Evolutionary conservation across 1,140 invertebrate species (phyloP).

Genomic region (Drosophila sproati): DNA sequence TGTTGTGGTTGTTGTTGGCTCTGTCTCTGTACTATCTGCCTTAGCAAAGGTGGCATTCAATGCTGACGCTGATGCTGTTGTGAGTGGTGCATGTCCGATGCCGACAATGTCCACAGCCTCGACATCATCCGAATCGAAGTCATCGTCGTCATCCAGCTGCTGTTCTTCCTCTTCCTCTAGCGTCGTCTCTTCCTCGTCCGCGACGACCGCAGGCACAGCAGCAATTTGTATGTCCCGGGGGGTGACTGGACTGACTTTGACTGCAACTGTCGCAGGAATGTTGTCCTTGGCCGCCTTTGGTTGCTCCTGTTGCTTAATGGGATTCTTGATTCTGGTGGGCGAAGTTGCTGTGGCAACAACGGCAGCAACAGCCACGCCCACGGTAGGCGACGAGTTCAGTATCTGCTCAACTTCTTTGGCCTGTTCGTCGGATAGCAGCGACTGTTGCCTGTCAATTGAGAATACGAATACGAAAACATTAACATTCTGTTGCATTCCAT

Average conservation of each 20-base stretch:
- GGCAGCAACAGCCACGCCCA: slow-evolving; percentile 75
- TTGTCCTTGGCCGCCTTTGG: not conserved
- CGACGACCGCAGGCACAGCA: slow-evolving; percentile 49
- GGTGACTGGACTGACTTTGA: slow-evolving; percentile 36
- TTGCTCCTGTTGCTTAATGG: slow-evolving; percentile 50
- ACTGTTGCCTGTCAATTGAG: slow-evolving; percentile 87
- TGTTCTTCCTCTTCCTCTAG: slow-evolving; percentile 24
- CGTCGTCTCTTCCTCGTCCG: slow-evolving; percentile 5
- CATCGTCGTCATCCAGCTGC: slow-evolving; percentile 66
- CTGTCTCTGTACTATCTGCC: slow-evolving; percentile 70
- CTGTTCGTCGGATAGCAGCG: slow-evolving; percentile 93
- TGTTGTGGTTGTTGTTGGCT: slow-evolving; percentile 61
- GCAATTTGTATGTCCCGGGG: slow-evolving; percentile 61
- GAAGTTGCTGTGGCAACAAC: slow-evolving; percentile 81
- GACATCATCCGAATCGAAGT: slow-evolving; percentile 69
- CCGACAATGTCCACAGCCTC: slow-evolving; percentile 78
- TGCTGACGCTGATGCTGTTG: slow-evolving; percentile 33
- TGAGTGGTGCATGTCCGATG: slow-evolving; percentile 58
- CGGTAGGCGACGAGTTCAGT: slow-evolving; percentile 86
- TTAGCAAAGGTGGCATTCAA: slow-evolving; percentile 68
- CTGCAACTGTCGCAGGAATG: slow-evolving; percentile 4
- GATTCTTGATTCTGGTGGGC: slow-evolving; percentile 80
- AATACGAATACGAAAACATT: not conserved
- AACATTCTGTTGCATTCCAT: too few species aligned
- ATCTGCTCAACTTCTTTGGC: slow-evolving; percentile 93